Percentiles rank a stretch among this genome's conserved stretches.
Conservation (phyloP, 1,140 invertebrate species). For the Drosophila elegans region DNA sequence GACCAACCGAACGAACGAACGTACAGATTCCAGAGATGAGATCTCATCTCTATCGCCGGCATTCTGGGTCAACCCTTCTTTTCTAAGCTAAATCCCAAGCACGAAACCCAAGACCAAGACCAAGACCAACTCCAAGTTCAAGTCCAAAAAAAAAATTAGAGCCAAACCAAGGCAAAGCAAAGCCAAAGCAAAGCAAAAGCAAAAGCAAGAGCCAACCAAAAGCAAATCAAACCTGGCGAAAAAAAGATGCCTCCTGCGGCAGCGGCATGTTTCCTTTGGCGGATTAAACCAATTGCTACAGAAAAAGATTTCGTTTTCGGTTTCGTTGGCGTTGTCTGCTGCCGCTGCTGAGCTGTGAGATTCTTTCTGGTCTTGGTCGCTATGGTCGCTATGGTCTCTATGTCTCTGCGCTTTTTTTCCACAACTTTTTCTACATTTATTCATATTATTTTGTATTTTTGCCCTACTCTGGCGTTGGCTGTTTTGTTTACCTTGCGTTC, state of each 20-base stretch:
- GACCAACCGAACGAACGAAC: background rate
- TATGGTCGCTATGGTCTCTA: too few species aligned
- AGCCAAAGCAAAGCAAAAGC: slow-evolving; percentile 4
- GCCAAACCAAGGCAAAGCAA: slow-evolving; percentile 9
- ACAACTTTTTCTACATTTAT: background rate
- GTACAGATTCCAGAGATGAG: slow-evolving; percentile 31
- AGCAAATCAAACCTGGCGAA: slow-evolving; percentile 4
- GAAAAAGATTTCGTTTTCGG: slow-evolving; percentile 55
- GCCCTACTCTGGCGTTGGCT: background rate
- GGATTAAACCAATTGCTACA: slow-evolving; percentile 77
- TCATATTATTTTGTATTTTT: slow-evolving; percentile 20
- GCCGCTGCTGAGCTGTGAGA: slow-evolving; percentile 32
- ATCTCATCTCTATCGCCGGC: slow-evolving; percentile 29
- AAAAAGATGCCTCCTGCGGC: slow-evolving; percentile 32
- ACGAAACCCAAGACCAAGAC: background rate
- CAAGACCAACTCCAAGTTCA: background rate
- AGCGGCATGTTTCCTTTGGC: slow-evolving; percentile 77
- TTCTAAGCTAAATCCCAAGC: slow-evolving; percentile 60
- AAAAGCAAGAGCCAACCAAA: background rate
- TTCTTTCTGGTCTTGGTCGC: slow-evolving; percentile 21
- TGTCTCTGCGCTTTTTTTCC: slow-evolving; percentile 16
- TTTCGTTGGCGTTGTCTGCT: background rate
- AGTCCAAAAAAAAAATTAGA: too few species aligned
- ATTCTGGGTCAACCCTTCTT: slow-evolving; percentile 40
- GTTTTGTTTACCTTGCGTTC: slow-evolving; percentile 37